Conservation (phyloP, 2,113 vertebrate species). For the Phalacrocorax aristotelis region DNA sequence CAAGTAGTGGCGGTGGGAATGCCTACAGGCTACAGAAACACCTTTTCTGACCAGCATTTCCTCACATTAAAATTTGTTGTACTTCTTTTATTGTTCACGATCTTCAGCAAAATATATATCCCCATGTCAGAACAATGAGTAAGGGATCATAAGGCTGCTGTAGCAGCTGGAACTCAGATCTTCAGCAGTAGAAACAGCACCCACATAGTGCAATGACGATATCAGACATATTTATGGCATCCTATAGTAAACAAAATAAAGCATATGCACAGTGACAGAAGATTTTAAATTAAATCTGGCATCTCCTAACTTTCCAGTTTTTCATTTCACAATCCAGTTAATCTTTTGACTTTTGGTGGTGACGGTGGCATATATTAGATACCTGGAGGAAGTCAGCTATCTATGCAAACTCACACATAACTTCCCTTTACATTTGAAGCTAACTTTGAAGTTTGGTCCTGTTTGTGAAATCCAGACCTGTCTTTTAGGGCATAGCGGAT, state of each 20-base stretch:
- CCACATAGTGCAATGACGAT: background rate
- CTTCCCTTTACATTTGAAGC: background rate
- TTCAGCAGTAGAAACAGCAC: background rate
- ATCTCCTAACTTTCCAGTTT: background rate
- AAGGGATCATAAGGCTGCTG: background rate
- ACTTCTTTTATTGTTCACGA: background rate
- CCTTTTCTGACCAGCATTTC: background rate
- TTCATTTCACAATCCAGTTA: background rate
- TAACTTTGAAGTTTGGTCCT: background rate
- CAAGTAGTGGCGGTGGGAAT: background rate
- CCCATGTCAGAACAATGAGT: background rate
- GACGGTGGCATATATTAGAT: background rate
- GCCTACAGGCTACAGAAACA: background rate
- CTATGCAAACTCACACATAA: background rate
- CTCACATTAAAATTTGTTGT: background rate
- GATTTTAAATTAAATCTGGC: background rate
- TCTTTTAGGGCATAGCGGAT: background rate
- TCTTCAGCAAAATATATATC: background rate
- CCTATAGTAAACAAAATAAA: background rate
- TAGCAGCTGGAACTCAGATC: background rate
- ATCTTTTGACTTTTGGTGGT: background rate
- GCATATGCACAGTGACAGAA: fast-evolving
- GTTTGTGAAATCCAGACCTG: background rate
- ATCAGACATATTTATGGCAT: background rate
- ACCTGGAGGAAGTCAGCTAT: background rate